Conservation (phyloP, 2,888 invertebrate species). For the Drosophila barbarae region DNA sequence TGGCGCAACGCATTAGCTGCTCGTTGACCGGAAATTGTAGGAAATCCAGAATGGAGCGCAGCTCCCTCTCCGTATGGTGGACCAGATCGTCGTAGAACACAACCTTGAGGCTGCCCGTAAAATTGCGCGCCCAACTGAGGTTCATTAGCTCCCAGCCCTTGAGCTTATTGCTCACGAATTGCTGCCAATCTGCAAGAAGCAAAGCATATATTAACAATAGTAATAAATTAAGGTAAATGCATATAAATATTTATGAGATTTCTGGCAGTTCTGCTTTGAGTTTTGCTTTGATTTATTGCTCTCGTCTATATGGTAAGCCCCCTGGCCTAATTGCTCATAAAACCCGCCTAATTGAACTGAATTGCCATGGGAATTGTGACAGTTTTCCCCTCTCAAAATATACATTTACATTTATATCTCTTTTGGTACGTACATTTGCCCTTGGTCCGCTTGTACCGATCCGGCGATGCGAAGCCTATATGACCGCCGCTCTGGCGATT, state of each 20-base stretch:
- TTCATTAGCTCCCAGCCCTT: constrained; percentile 86
- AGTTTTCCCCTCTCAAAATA: no score
- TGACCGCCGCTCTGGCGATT: constrained; percentile 90
- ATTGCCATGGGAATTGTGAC: constrained; percentile 1
- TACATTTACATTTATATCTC: neutral
- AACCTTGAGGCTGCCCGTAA: constrained; percentile 85
- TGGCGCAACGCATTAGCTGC: constrained; percentile 82
- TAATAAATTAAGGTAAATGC: neutral
- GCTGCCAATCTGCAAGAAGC: constrained; percentile 84
- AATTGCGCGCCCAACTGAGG: constrained; percentile 85
- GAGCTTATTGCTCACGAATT: constrained; percentile 85
- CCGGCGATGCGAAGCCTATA: constrained; percentile 87
- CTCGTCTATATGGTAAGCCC: no score
- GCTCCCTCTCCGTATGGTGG: constrained; percentile 82
- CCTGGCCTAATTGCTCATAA: neutral
- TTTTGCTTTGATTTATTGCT: neutral
- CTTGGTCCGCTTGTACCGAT: constrained; percentile 83
- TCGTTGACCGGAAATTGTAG: constrained; percentile 82
- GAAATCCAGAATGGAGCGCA: constrained; percentile 83
- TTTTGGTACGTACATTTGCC: constrained; percentile 81
- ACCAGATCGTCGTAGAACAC: constrained; percentile 87
- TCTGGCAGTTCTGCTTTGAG: neutral
- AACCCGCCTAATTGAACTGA: neutral
- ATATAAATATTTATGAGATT: neutral
- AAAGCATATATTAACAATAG: neutral